A percentile compares a stretch with the other conserved stretches of the same genome.
phyloP scores from a whole-genome alignment of 1,140 invertebrate species.

The Bactericera cockerelli region DNA sequence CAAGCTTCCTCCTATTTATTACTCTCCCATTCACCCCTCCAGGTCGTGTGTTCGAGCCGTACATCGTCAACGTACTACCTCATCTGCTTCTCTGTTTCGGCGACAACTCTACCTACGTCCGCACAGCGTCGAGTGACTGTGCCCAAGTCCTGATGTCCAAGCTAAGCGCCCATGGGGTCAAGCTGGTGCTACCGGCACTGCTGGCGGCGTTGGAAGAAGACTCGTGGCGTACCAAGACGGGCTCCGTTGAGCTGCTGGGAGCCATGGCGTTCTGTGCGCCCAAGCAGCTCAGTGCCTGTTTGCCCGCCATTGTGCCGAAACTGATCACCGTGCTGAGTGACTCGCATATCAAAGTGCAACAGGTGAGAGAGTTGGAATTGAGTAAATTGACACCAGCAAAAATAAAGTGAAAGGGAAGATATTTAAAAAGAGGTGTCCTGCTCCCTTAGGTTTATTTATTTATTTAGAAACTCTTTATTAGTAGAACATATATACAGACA shows the following conservation, averaged over 20 bases:
- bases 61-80: slow-evolving; percentile 92
- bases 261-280: slow-evolving; percentile 98
- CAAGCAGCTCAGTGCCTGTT: slow-evolving; percentile 91
- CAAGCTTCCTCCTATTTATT: no score
- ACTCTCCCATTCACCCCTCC: slow-evolving; percentile 87
- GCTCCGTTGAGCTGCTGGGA: slow-evolving; percentile 89
- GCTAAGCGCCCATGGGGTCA: slow-evolving; percentile 90
- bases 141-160: slow-evolving; percentile 94
- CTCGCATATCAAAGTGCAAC: slow-evolving; percentile 96
- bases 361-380: no score
- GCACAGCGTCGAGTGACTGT: slow-evolving; percentile 84
- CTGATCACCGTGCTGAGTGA: slow-evolving; percentile 93
- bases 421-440: no score
- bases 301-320: slow-evolving; percentile 97
- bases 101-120: slow-evolving; percentile 79
- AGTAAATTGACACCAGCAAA: no score
- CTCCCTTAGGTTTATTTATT: no score
- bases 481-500: no score
- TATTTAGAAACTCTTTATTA: no score
- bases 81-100: slow-evolving; percentile 92
- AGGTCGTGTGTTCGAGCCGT: slow-evolving; percentile 93
- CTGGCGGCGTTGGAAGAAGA: slow-evolving; percentile 89
- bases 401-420: no score
- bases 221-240: slow-evolving; percentile 96
- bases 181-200: slow-evolving; percentile 76